Percentiles rank a stretch among this genome's conserved stretches.
These are phyloP conservation scores for Matsumyia berberina DNA, from an alignment of 2,888 invertebrate species.

Conservation along the genomic window DNA sequence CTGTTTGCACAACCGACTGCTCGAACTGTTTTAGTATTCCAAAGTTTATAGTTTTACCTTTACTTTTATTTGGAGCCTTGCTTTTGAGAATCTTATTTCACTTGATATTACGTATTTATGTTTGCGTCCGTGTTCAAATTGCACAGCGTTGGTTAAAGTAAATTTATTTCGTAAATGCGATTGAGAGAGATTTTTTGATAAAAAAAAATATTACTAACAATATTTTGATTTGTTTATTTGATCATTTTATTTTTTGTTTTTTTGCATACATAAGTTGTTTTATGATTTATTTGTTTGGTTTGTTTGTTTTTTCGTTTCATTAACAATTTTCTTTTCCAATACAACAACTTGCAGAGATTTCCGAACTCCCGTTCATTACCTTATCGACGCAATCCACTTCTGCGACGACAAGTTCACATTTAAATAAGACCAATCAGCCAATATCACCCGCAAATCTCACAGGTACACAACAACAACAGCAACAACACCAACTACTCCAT, in stretches of 20 bases:
- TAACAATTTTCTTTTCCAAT: slow-evolving; percentile 73
- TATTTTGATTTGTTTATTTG: slow-evolving; percentile 24
- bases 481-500: slow-evolving; percentile 55
- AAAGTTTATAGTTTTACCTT: background rate
- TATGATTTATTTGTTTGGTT: slow-evolving; percentile 26
- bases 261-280: slow-evolving; percentile 31
- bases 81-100: slow-evolving; percentile 11
- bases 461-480: slow-evolving; percentile 71
- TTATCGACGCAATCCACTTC: slow-evolving; percentile 79
- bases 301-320: slow-evolving; percentile 64
- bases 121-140: slow-evolving; percentile 75
- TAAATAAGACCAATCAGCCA: slow-evolving; percentile 81
- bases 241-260: slow-evolving; percentile 9
- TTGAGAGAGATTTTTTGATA: slow-evolving; percentile 24
- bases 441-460: slow-evolving; percentile 75
- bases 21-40: too few species aligned
- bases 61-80: background rate
- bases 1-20: too few species aligned
- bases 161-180: slow-evolving; percentile 57
- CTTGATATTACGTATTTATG: slow-evolving; percentile 21
- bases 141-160: slow-evolving; percentile 64
- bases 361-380: slow-evolving; percentile 82
- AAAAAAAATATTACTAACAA: slow-evolving; percentile 41
- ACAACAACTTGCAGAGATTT: slow-evolving; percentile 80
- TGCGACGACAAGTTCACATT: slow-evolving; percentile 82